A percentile compares a stretch with the other conserved stretches of the same genome.
Evolutionary conservation across 2,113 vertebrate genomes (phyloP).

Genomic region (Damaliscus lunatus): DNA sequence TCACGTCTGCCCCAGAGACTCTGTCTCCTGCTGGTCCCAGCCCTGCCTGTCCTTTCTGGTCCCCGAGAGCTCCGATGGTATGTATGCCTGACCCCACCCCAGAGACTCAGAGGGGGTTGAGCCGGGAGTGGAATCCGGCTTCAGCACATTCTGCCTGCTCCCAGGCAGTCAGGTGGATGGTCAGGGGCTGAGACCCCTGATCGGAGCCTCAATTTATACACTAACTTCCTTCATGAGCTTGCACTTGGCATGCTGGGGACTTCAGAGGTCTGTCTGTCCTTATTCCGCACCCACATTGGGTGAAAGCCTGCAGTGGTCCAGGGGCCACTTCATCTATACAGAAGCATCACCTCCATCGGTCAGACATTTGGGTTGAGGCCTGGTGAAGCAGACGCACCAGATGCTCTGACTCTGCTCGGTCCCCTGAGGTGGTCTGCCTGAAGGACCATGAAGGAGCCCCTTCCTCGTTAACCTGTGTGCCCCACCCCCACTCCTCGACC

Average conservation of each 20-base stretch:
- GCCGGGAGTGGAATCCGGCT: accelerated
- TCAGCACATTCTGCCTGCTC: not conserved
- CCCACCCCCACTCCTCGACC: accelerated
- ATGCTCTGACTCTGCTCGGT: accelerated
- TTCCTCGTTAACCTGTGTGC: accelerated
- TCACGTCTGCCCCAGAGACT: not conserved
- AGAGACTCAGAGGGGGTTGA: accelerated
- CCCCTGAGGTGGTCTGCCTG: not conserved
- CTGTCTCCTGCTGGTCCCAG: not conserved
- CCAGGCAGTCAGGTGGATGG: not conserved
- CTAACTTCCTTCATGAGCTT: too few relatives aligned
- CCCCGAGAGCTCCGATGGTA: not conserved
- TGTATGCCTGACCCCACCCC: not conserved
- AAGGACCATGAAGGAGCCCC: not conserved
- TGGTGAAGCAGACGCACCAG: accelerated
- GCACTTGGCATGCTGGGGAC: not conserved
- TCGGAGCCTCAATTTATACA: not conserved
- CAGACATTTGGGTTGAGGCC: accelerated
- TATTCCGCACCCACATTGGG: accelerated
- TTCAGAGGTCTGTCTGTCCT: too few relatives aligned
- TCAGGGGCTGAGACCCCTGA: not conserved
- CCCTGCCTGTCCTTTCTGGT: not conserved
- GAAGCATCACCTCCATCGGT: accelerated
- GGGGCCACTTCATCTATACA: not conserved
- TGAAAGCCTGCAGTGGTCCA: not conserved